Base-by-base conservation (phyloP, 37 sponge, comb jelly and placozoan species). In the Spongia lamella region DNA sequence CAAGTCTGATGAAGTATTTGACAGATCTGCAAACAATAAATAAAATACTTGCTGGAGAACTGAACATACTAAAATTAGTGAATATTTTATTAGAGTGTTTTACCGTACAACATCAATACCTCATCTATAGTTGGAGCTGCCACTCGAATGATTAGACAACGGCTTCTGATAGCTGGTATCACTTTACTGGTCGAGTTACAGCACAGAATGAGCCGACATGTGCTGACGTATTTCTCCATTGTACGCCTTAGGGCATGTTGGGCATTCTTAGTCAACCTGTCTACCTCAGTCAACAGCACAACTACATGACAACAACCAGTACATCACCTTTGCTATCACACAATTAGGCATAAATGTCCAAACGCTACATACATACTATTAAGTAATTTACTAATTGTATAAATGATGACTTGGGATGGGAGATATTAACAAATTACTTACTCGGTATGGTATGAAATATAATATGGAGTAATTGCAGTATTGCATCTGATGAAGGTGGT, bases 121-220 rank as follows among this genome's bases (percentile, higher is more conserved):
- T 92, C 93, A 15, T 92, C 93, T 29, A 62, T 11, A 6, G 85
- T 81, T n/a, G 99, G 99, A 20, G 99, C 99, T 1, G 99, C 56
- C 0, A 98, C 91, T 27, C 99, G 53, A 3, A 98, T 83, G 0
- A 93, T 91, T 49, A 98, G 68, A 61, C 99, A 98, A 16, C 99
- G 63, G 73, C 99, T 98, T 20, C 88, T 68, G 55, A 98, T 88
- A 71, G 99, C 93, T 27, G 88, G 90, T 16, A 98, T 95, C 66
- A 98, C 93, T 56, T 92, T 98, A 68, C 99, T 95, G 69, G 96
- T 95, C 32, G 86, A 90, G 83, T 98, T 95, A 52, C 96, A 95
- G 78, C 99, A 98, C 66, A 98, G 88, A 53, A 98, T 90, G 22
- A 98, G 83, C 7, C 99, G 84, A 54, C 99, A 98, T 43, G 90